Evolutionary conservation across 2,888 invertebrate species (phyloP), one percentile per base, ranked within the genome.

Genomic region (Acanthosepion esculentum): DNA sequence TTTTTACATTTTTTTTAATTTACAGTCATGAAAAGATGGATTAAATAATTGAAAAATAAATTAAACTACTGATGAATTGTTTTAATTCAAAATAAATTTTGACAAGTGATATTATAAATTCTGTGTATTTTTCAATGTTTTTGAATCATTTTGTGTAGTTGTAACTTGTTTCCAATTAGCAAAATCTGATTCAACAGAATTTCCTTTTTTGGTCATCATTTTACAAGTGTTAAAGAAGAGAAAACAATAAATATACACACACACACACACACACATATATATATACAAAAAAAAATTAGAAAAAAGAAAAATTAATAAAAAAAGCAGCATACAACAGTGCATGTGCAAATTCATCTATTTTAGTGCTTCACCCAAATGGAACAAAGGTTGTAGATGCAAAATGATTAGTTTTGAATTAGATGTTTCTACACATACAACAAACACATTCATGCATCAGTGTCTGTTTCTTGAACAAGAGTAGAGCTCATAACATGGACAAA

Each of bases 401-500:
- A n/a, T 15, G n/a, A 78, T 78, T 78, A 78, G 15, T n/a, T 78
- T 78, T 78, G 8, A 78, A 78, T 78, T 33, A 20, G 23, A 59
- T 78, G 78, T n/a, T 78, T 78, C 4, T 33, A 78, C 15, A 78
- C 78, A 78, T 78, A n/a, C 78, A 78, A 1, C 15, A 33, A 78
- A 10, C 78, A 78, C 78, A 78, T 18, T n/a, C 78, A 78, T 78
- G n/a, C 78, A 33, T 10, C 78, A 78, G 78, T 33, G 78, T 33
- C 78, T 78, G 78, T 12, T 78, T 78, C 29, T 78, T 78, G 29
- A 12, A n/a, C 15, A 78, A 18, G 12, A 78, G 78, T 78, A 78
- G 78, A 78, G 78, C 78, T 78, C 78, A 78, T 78, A 78, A n/a
- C 33, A 78, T 78, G 78, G 78, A 78, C n/a, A 59, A 59, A 59